phyloP scores from a whole-genome alignment of 2,888 invertebrate species.

The Papilio protenor region DNA sequence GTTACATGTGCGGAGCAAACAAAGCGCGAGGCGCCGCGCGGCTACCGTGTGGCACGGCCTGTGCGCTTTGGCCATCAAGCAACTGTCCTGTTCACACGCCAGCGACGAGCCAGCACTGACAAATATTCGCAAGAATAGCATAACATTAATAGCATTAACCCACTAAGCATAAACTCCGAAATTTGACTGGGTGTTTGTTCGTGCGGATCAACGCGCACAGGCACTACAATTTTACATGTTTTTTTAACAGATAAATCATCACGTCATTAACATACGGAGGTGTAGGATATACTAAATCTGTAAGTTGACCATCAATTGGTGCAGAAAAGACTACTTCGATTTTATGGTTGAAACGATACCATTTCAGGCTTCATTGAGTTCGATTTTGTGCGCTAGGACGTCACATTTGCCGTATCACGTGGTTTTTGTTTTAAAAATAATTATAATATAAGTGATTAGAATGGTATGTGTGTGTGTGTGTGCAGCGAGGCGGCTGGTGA shows the following conservation, averaged over 20 bases:
- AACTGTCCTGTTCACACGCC: not conserved
- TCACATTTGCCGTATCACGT: not conserved
- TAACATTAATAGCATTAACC: no score
- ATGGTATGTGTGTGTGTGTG: not conserved
- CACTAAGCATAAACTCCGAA: no score
- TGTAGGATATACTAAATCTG: not conserved
- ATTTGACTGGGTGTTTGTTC: not conserved
- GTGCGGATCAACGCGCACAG: not conserved
- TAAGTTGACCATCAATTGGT: not conserved
- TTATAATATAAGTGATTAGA: not conserved
- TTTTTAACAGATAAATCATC: not conserved
- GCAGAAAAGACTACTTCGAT: not conserved
- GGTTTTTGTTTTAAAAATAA: not conserved
- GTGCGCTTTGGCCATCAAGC: not conserved
- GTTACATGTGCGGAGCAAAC: not conserved
- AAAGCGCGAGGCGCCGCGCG: not conserved
- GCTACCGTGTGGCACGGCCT: not conserved
- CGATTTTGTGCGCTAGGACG: not conserved
- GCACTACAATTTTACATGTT: not conserved
- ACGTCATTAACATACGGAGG: not conserved
- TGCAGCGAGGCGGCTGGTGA: not conserved
- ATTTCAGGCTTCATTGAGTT: not conserved
- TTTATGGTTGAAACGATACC: not conserved
- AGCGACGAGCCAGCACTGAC: not conserved
- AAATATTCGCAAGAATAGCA: no score